Conservation (phyloP, 2,888 invertebrate species). For the Dichetophora obliterata region DNA sequence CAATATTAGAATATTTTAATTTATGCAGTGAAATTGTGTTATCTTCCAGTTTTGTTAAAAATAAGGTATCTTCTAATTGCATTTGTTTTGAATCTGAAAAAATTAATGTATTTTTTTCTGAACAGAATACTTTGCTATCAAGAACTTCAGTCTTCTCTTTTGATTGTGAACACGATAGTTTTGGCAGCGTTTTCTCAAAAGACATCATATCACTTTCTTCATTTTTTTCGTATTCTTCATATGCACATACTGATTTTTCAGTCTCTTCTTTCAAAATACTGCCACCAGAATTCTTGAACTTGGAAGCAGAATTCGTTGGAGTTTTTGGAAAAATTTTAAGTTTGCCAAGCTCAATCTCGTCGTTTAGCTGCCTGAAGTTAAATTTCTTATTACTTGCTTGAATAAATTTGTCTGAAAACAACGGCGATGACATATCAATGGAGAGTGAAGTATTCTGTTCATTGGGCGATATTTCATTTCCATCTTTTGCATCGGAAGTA, state of each 20-base stretch:
- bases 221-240: no score
- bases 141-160: background rate
- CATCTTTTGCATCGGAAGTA: background rate
- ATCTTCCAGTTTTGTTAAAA: constrained; percentile 56
- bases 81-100: constrained; percentile 57
- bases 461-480: background rate
- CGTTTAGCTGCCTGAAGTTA: constrained; percentile 58
- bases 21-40: constrained; percentile 46
- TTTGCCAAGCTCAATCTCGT: constrained; percentile 58
- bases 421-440: constrained; percentile 46
- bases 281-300: background rate
- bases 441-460: constrained; percentile 34
- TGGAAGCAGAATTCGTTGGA: background rate
- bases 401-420: constrained; percentile 54
- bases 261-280: background rate
- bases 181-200: background rate
- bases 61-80: constrained; percentile 58
- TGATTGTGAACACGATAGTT: background rate
- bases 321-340: constrained; percentile 56
- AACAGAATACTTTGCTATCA: background rate
- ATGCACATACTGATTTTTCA: no score
- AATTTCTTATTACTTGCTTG: constrained; percentile 49
- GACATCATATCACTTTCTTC: background rate
- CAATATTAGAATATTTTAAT: no score
- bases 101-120: constrained; percentile 46